phyloP scores from a whole-genome alignment of 1,140 invertebrate species.

The Brachionus asplanchnoidis region DNA sequence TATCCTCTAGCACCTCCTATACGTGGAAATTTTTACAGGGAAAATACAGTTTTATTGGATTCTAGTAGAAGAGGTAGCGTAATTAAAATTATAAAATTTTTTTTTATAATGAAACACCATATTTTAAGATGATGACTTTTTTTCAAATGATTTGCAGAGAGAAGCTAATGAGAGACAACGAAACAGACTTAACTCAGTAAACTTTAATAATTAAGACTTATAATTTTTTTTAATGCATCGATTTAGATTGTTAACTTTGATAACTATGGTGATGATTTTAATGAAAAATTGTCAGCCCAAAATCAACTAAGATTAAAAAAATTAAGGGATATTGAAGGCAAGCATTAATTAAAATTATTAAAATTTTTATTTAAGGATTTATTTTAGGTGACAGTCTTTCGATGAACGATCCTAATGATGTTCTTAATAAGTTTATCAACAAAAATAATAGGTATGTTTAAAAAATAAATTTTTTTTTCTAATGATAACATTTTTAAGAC shows the following conservation, averaged over 20 bases:
- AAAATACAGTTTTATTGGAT: conserved; percentile 6
- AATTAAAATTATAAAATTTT: background rate
- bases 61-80: background rate
- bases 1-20: background rate
- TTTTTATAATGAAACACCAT: background rate
- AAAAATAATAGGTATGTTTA: conserved; percentile 27
- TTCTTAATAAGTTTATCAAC: conserved; percentile 34
- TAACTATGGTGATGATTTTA: background rate
- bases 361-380: background rate
- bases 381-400: conserved; percentile 24
- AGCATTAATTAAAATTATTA: background rate
- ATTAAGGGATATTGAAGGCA: conserved; percentile 17
- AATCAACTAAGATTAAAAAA: conserved; percentile 37
- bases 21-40: conserved; percentile 1
- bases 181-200: conserved; percentile 22
- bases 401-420: conserved; percentile 32
- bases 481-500: conserved; percentile 18
- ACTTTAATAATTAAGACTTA: background rate
- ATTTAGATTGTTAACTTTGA: background rate
- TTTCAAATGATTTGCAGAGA: conserved; percentile 28
- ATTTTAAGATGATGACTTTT: conserved; percentile 15
- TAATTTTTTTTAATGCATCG: background rate
- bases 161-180: background rate
- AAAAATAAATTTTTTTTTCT: background rate
- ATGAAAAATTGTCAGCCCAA: conserved; percentile 3